Evolutionary conservation across 2,888 invertebrate species (phyloP).

Genomic region (Acleris laterana): DNA sequence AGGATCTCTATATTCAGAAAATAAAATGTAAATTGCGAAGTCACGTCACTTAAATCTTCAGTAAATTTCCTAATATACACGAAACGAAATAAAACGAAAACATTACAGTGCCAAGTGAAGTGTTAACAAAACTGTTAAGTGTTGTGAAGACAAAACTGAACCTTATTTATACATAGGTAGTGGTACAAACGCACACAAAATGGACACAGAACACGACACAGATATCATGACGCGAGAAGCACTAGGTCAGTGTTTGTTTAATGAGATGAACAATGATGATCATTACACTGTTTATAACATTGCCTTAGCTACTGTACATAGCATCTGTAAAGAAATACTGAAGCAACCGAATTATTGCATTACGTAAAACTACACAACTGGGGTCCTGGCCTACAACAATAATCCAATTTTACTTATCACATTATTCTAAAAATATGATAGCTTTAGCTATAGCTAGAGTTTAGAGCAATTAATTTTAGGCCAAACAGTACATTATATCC

Average conservation of each 20-base stretch:
- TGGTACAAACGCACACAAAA: constrained; percentile 56
- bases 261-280: constrained; percentile 46
- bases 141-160: constrained; percentile 38
- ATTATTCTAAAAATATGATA: too few species aligned
- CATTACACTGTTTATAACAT: constrained; percentile 27
- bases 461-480: too few species aligned
- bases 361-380: too few species aligned
- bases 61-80: constrained; percentile 13
- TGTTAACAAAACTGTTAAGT: constrained; percentile 46
- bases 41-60: neutral
- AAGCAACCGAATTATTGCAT: constrained; percentile 14
- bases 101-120: constrained; percentile 33
- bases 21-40: neutral
- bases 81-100: constrained; percentile 34
- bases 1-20: constrained; percentile 1
- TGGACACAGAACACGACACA: constrained; percentile 68
- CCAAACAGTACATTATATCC: too few species aligned
- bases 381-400: too few species aligned
- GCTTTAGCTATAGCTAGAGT: too few species aligned
- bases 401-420: too few species aligned
- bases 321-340: constrained; percentile 3
- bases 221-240: constrained; percentile 73
- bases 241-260: constrained; percentile 71
- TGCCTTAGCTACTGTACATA: constrained; percentile 33
- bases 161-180: constrained; percentile 43